These are phyloP conservation scores for Cenopis cana DNA, from an alignment of 2,888 invertebrate species.

Conservation along the genomic window DNA sequence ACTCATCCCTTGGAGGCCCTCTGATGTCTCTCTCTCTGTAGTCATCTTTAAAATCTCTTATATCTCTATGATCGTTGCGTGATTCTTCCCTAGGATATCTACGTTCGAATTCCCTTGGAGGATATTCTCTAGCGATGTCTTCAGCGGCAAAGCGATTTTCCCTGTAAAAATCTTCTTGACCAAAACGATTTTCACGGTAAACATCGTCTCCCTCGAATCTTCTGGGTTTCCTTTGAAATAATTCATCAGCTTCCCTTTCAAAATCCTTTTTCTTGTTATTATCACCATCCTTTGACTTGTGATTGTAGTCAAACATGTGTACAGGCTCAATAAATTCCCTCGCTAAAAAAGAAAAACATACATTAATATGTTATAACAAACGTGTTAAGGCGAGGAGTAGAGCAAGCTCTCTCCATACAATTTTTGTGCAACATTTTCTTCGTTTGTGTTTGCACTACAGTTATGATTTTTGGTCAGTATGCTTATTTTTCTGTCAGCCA, in stretches of 20 bases:
- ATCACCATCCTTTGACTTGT: conserved; percentile 81
- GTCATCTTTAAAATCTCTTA: conserved; percentile 61
- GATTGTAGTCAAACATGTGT: conserved; percentile 89
- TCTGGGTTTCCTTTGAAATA: conserved; percentile 65
- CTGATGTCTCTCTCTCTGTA: conserved; percentile 47
- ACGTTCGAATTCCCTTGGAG: conserved; percentile 39
- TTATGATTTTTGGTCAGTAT: too few species aligned
- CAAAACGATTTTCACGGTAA: conserved; percentile 48
- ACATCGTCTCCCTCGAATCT: conserved; percentile 59
- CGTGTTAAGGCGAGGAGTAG: too few species aligned
- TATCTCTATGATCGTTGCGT: conserved; percentile 54
- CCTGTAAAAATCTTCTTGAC: conserved; percentile 44
- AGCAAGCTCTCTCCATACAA: too few species aligned
- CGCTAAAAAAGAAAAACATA: conserved; percentile 62
- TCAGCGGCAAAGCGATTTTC: conserved; percentile 46
- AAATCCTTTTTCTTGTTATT: conserved; percentile 65
- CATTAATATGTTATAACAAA: conserved; percentile 1
- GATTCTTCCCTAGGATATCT: conserved; percentile 47
- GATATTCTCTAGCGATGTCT: conserved; percentile 59
- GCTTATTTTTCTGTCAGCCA: too few species aligned
- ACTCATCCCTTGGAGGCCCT: conserved; percentile 52
- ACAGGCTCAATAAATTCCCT: conserved; percentile 87
- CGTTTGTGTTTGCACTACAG: too few species aligned
- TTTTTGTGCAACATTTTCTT: too few species aligned
- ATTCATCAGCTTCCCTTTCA: conserved; percentile 71